Evolutionary conservation across 2,888 invertebrate species (phyloP).

Genomic region (Phortica okadai): DNA sequence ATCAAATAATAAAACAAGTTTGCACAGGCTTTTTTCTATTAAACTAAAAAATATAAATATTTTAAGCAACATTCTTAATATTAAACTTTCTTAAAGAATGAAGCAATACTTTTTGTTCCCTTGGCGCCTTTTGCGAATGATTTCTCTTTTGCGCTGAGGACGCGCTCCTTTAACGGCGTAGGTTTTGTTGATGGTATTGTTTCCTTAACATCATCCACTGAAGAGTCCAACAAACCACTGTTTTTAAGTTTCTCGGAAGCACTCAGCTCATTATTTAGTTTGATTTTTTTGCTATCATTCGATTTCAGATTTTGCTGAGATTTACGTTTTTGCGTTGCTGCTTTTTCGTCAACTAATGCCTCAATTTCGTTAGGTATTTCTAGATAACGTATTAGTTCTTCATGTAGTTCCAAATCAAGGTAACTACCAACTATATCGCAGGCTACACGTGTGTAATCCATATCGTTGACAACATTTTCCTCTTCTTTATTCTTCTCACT

Average conservation of each 20-base stretch:
- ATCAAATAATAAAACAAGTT: too few relatives aligned
- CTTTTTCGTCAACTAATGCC: conserved; percentile 76
- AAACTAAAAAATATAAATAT: too few relatives aligned
- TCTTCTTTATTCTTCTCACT: conserved; percentile 77
- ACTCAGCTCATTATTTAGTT: conserved; percentile 66
- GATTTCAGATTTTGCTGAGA: conserved; percentile 70
- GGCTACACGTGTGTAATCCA: conserved; percentile 77
- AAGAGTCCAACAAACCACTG: conserved; percentile 58
- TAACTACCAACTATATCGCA: conserved; percentile 89
- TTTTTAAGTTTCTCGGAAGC: conserved; percentile 74
- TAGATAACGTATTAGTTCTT: conserved; percentile 81
- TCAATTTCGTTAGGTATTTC: conserved; percentile 74
- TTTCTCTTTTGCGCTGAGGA: conserved; percentile 84
- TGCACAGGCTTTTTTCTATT: background rate
- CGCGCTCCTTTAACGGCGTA: conserved; percentile 73
- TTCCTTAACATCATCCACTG: conserved; percentile 47
- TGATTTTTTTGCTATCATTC: conserved; percentile 77
- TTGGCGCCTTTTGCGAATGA: conserved; percentile 84
- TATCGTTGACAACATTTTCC: conserved; percentile 74
- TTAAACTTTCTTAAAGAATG: conserved; percentile 81
- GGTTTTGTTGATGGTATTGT: conserved; percentile 40
- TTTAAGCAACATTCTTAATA: background rate
- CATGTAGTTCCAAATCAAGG: conserved; percentile 82
- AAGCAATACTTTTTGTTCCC: conserved; percentile 87
- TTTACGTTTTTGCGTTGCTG: conserved; percentile 78